A percentile compares a stretch with the other conserved stretches of the same genome.
Evolutionary conservation across 2,888 invertebrate species (phyloP).

Genomic region (Mactromeris polynyma): DNA sequence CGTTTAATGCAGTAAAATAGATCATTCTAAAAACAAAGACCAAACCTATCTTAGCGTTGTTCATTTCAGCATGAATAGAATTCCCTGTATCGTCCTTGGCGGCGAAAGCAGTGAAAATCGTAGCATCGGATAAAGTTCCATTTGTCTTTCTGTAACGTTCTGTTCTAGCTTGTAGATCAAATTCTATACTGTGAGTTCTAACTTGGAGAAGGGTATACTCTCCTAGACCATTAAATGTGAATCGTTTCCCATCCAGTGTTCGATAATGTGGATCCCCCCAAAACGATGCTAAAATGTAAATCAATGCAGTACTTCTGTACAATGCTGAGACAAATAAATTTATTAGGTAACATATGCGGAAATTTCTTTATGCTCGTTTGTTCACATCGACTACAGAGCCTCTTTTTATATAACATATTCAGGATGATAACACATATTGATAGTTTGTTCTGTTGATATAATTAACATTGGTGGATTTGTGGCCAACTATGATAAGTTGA

Average conservation of each 20-base stretch:
- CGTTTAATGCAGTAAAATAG: too few species aligned
- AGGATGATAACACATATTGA: too few species aligned
- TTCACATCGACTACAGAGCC: too few species aligned
- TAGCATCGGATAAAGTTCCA: constrained; percentile 37
- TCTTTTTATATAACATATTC: too few species aligned
- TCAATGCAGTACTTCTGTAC: neutral
- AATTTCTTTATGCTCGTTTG: too few species aligned
- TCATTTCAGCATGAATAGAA: constrained; percentile 46
- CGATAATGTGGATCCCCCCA: constrained; percentile 57
- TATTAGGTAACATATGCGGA: too few species aligned
- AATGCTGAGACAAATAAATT: too few species aligned
- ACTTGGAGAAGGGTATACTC: constrained; percentile 43
- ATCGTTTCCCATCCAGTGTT: constrained; percentile 44
- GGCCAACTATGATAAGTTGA: too few species aligned
- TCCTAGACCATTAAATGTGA: constrained; percentile 57
- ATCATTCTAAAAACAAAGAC: neutral
- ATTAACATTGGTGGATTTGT: too few species aligned
- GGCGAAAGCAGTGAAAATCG: constrained; percentile 49
- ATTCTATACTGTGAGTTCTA: neutral
- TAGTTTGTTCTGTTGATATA: too few species aligned
- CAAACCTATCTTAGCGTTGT: neutral
- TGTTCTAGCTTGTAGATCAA: constrained; percentile 46
- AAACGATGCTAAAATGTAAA: constrained; percentile 29
- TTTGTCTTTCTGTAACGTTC: constrained; percentile 9
- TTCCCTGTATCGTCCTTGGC: constrained; percentile 27